phyloP scores from a whole-genome alignment of 1,140 invertebrate species.

The Drosophila kikkawai region DNA sequence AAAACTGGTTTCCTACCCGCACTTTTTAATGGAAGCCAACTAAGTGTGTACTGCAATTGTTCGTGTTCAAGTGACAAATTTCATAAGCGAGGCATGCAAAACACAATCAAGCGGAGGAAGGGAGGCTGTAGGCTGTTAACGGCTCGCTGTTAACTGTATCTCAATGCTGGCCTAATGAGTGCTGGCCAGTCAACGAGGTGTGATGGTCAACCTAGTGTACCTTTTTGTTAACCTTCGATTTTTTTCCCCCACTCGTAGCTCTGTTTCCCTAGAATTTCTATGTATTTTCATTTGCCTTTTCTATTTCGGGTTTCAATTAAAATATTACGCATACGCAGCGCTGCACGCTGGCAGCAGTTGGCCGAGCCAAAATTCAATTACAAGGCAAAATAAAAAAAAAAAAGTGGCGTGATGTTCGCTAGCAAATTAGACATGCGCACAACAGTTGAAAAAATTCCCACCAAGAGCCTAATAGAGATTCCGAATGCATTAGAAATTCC shows the following conservation, averaged over 20 bases:
- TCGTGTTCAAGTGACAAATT: constrained; percentile 51
- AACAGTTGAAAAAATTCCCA: constrained; percentile 26
- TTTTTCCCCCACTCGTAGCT: neutral
- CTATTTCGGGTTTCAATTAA: constrained; percentile 45
- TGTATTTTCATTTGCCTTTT: constrained; percentile 36
- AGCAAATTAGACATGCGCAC: constrained; percentile 43
- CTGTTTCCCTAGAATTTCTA: constrained; percentile 12
- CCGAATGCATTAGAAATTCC: constrained; percentile 32
- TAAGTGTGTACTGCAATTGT: constrained; percentile 69
- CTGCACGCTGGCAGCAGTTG: constrained; percentile 4
- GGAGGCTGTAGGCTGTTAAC: constrained; percentile 8
- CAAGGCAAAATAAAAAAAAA: constrained; percentile 11
- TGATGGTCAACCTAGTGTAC: constrained; percentile 17
- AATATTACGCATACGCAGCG: constrained; percentile 67
- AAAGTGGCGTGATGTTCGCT: constrained; percentile 71
- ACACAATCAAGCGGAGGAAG: neutral
- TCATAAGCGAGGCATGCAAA: constrained; percentile 42
- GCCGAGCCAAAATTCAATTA: constrained; percentile 21
- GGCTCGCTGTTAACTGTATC: constrained; percentile 27
- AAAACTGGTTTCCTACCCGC: constrained; percentile 57
- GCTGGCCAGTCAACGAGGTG: constrained; percentile 7
- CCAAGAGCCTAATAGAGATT: neutral
- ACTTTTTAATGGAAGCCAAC: constrained; percentile 62
- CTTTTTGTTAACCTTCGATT: constrained; percentile 10
- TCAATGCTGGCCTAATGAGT: constrained; percentile 18